Percentiles rank a stretch among this genome's conserved stretches.
These are phyloP conservation scores for Agriopis leucophaearia DNA, from an alignment of 2,888 invertebrate genomes.

Conservation along the genomic window DNA sequence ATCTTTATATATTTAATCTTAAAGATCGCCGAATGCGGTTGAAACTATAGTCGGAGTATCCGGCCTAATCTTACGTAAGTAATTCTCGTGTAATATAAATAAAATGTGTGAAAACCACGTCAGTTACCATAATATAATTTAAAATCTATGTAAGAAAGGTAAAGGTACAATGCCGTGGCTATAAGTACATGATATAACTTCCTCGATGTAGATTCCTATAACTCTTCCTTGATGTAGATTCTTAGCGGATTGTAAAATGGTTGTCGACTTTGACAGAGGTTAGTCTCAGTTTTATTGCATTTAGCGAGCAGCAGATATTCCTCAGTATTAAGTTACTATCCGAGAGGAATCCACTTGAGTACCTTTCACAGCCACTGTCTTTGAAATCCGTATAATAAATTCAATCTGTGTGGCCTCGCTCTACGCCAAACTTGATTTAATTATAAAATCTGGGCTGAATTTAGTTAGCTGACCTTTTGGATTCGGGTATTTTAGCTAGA, in stretches of 20 bases:
- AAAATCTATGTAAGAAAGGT: too few relatives aligned
- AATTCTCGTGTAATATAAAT: too few relatives aligned
- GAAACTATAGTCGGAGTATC: too few relatives aligned
- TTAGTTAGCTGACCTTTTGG: constrained; percentile 19
- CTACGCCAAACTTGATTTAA: constrained; percentile 17
- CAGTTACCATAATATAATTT: too few relatives aligned
- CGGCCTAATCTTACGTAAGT: too few relatives aligned
- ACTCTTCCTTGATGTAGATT: too few relatives aligned
- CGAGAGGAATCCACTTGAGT: constrained; percentile 1
- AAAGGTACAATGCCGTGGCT: too few relatives aligned
- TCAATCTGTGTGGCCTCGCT: constrained; percentile 13
- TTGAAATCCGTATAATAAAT: constrained; percentile 23
- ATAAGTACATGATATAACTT: too few relatives aligned
- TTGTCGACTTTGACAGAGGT: background rate
- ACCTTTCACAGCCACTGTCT: constrained; percentile 6
- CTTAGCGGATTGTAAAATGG: background rate
- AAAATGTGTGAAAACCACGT: too few relatives aligned
- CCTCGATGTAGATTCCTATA: background rate
- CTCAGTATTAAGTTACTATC: constrained; percentile 8
- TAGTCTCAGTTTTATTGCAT: background rate
- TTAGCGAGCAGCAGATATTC: background rate
- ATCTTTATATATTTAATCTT: too few relatives aligned
- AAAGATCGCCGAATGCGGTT: too few relatives aligned
- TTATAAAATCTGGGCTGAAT: constrained; percentile 23
- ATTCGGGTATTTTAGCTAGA: background rate